These are phyloP conservation scores for Peromyscus attwateri DNA, from an alignment of 2,797 vertebrate genomes.

Conservation along the genomic window DNA sequence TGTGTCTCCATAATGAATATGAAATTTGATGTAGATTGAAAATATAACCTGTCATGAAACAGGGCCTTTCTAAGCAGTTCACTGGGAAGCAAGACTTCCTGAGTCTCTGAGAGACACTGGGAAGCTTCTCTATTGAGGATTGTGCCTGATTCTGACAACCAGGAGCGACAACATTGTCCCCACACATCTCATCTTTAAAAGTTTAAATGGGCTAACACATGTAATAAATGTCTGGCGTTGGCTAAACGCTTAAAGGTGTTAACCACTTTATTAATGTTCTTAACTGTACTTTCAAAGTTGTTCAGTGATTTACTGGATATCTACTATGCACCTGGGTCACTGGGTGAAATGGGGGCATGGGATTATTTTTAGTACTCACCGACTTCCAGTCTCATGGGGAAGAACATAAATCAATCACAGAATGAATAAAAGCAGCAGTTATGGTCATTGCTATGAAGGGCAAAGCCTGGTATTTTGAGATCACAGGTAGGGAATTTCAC, in stretches of 20 bases:
- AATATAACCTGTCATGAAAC: background rate
- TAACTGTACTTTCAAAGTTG: background rate
- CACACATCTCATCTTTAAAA: background rate
- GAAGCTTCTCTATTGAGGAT: background rate
- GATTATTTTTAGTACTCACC: background rate
- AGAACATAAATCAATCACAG: background rate
- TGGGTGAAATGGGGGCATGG: background rate
- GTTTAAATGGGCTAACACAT: background rate
- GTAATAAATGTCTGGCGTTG: background rate
- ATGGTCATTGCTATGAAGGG: background rate
- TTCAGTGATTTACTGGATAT: background rate
- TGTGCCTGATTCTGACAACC: background rate
- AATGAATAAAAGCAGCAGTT: conserved; percentile 22
- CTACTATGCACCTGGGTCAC: background rate
- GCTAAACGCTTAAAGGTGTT: background rate
- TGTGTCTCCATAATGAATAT: conserved; percentile 36
- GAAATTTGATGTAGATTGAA: background rate
- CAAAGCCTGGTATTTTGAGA: background rate
- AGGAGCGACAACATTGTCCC: background rate
- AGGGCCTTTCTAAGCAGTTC: background rate
- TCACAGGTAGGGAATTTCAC: background rate
- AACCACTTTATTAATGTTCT: background rate
- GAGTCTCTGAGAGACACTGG: background rate
- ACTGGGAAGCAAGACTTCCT: background rate
- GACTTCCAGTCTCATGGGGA: background rate